These are phyloP conservation scores for Plotosus lineatus DNA, from an alignment of 2,113 vertebrate genomes.

Conservation along the genomic window DNA sequence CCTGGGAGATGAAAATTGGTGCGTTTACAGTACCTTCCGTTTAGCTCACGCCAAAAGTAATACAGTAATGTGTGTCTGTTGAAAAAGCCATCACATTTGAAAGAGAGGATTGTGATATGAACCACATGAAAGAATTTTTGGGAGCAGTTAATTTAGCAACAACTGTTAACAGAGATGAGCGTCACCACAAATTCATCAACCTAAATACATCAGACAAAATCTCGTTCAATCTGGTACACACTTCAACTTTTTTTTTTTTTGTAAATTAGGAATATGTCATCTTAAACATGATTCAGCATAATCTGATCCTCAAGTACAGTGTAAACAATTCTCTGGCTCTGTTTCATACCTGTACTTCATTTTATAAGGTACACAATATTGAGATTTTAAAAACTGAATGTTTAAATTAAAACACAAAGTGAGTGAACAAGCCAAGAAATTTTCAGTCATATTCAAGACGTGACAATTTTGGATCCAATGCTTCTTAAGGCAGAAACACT, in stretches of 20 bases:
- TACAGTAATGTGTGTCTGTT: neutral
- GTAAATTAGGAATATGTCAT: neutral
- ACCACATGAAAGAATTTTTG: neutral
- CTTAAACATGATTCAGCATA: neutral
- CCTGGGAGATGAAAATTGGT: too few relatives aligned
- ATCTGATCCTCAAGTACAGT: neutral
- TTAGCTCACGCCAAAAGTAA: too few relatives aligned
- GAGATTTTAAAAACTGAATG: too few relatives aligned
- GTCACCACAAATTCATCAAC: neutral
- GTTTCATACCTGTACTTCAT: neutral
- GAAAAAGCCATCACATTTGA: neutral
- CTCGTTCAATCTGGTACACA: too few relatives aligned
- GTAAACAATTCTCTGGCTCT: neutral
- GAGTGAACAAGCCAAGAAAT: too few relatives aligned
- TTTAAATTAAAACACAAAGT: too few relatives aligned
- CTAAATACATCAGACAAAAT: neutral
- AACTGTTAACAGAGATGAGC: neutral
- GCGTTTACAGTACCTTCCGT: too few relatives aligned
- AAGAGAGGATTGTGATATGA: neutral
- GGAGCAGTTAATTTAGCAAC: neutral
- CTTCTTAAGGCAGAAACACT: too few relatives aligned
- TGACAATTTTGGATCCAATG: too few relatives aligned
- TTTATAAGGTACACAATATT: too few relatives aligned
- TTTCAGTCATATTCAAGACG: too few relatives aligned
- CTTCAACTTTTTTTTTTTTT: too few relatives aligned